These are phyloP conservation scores for Lepus americanus DNA, from an alignment of 2,113 vertebrate species.

Conservation along the genomic window DNA sequence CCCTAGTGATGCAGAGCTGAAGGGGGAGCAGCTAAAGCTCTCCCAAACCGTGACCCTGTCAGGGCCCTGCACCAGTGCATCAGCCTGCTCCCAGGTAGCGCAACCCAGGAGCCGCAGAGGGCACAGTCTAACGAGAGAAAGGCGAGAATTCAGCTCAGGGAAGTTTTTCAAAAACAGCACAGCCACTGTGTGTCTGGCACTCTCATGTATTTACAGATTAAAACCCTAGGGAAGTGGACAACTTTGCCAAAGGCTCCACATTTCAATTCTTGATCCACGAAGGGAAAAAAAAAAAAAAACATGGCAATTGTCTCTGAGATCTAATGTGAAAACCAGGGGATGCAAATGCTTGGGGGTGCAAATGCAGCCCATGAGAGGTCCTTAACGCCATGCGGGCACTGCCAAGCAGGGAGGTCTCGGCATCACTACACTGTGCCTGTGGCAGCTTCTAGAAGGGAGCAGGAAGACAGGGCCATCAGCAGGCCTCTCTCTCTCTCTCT, in stretches of 20 bases:
- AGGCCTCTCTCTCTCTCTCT: not conserved
- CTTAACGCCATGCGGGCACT: fast-evolving
- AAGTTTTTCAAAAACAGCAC: not conserved
- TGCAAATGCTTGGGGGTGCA: not conserved
- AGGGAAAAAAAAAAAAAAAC: not conserved
- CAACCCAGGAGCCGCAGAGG: fast-evolving
- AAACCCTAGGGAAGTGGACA: constrained; percentile 3
- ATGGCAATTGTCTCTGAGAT: constrained; percentile 20
- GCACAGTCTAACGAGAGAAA: not conserved
- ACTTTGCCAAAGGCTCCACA: constrained; percentile 2
- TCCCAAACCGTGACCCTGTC: not conserved
- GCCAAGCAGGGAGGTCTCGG: too few species aligned
- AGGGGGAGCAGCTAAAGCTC: not conserved
- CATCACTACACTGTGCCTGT: not conserved
- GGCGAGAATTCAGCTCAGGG: not conserved
- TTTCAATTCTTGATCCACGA: constrained; percentile 18
- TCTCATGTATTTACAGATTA: constrained; percentile 51
- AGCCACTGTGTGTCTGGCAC: not conserved
- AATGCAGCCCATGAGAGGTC: not conserved
- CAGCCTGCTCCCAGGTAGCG: fast-evolving
- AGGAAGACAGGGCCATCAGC: not conserved
- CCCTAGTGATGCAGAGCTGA: not conserved
- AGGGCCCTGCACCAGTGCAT: not conserved
- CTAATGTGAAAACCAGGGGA: not conserved
- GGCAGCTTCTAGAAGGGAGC: not conserved